Conservation (phyloP, 2,888 invertebrate genomes). For the Zygothrica quintamaculata region DNA sequence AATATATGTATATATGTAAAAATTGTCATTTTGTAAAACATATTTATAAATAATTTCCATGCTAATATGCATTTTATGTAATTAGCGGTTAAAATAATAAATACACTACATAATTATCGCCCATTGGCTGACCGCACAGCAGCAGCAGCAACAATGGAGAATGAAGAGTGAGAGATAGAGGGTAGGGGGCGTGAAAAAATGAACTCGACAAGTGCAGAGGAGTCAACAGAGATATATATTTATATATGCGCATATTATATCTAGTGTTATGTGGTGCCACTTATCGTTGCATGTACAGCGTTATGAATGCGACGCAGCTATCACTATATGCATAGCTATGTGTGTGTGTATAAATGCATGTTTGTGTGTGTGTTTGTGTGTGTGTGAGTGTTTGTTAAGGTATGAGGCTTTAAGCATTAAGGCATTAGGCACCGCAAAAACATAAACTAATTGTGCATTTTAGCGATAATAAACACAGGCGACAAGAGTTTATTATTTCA, state of each 20-base stretch:
- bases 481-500: conserved; percentile 75
- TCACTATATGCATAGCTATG: too few species aligned
- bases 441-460: conserved; percentile 78
- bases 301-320: conserved; percentile 4
- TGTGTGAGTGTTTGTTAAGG: conserved; percentile 9
- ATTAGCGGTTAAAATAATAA: conserved; percentile 80
- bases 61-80: conserved; percentile 80
- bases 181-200: too few species aligned
- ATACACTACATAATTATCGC: conserved; percentile 79
- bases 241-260: conserved; percentile 27
- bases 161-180: conserved; percentile 50
- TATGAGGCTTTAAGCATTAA: conserved; percentile 53
- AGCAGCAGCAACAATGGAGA: conserved; percentile 59
- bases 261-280: conserved; percentile 48
- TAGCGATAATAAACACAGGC: conserved; percentile 73
- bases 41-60: conserved; percentile 77
- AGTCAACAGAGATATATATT: conserved; percentile 12
- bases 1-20: background rate
- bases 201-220: conserved; percentile 40
- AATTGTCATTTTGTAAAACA: conserved; percentile 64
- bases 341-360: background rate
- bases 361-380: conserved; percentile 23
- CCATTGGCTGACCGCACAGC: conserved; percentile 73
- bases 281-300: conserved; percentile 61
- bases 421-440: conserved; percentile 78